Evolutionary conservation across 1,140 invertebrate species (phyloP).

Genomic region (Cotesia chilonis): DNA sequence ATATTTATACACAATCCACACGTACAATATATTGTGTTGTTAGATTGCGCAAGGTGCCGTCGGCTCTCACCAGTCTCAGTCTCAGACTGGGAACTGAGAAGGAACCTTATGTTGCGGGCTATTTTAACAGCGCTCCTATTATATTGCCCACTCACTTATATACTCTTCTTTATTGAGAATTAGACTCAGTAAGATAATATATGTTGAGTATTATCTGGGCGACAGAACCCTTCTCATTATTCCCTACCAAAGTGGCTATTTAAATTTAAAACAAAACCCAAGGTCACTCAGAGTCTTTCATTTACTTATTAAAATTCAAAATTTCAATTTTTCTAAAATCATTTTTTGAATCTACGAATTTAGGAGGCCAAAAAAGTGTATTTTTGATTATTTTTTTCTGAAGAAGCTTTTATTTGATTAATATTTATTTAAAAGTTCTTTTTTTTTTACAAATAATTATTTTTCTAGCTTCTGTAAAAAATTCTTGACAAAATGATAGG

Average conservation of each 20-base stretch:
- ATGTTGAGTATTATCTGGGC: background rate
- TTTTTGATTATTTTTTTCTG: no score
- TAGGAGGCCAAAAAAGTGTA: no score
- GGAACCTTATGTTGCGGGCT: constrained; percentile 3
- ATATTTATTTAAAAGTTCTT: no score
- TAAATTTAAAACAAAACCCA: constrained; percentile 23
- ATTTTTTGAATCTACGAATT: no score
- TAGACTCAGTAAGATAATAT: no score
- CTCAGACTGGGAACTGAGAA: background rate
- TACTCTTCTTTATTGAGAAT: background rate
- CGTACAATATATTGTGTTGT: background rate
- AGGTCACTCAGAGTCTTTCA: background rate
- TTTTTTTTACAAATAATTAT: no score
- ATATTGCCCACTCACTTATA: no score
- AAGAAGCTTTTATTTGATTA: no score
- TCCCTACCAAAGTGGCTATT: constrained; percentile 12
- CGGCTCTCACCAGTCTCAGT: background rate
- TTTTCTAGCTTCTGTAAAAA: no score
- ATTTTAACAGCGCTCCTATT: background rate
- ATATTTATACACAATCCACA: background rate
- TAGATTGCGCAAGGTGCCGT: constrained; percentile 24
- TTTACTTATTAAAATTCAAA: no score
- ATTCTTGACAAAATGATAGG: no score
- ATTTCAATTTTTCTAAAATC: no score
- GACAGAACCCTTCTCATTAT: constrained; percentile 12